phyloP scores from a whole-genome alignment of 1,140 invertebrate species.

The Hyposmocoma kahamanoa region DNA sequence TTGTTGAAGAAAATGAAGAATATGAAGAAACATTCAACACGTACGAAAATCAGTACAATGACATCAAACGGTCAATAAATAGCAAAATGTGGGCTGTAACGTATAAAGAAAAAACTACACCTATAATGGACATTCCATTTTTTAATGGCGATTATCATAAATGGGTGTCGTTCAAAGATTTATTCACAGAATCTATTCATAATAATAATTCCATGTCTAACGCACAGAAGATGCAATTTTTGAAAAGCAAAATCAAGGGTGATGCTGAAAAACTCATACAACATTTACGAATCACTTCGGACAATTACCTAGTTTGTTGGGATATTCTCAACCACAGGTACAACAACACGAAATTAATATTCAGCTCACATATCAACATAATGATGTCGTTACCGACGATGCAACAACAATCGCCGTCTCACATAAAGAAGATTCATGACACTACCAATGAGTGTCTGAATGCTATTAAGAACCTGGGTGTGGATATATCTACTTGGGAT shows the following conservation, averaged over 20 bases:
- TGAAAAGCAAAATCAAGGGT: neutral
- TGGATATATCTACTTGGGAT: neutral
- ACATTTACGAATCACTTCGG: neutral
- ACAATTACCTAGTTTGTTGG: neutral
- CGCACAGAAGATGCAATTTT: neutral
- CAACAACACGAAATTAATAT: neutral
- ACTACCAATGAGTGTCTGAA: neutral
- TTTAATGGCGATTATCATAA: neutral
- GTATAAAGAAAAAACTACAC: neutral
- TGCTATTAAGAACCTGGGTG: neutral
- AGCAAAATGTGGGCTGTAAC: neutral
- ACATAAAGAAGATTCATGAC: neutral
- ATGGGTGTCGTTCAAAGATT: neutral
- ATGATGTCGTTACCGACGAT: neutral
- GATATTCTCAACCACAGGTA: neutral
- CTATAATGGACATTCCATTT: neutral
- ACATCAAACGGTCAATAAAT: neutral
- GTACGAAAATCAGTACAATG: neutral
- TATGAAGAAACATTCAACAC: neutral
- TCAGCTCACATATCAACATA: neutral
- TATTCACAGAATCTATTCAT: neutral
- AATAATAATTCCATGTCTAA: neutral
- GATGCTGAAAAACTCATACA: constrained; percentile 1
- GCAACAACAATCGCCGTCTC: neutral
- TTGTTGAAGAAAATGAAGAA: neutral